Base-by-base conservation (phyloP, 2,888 invertebrate species). In the Lithophane ornitopus region DNA sequence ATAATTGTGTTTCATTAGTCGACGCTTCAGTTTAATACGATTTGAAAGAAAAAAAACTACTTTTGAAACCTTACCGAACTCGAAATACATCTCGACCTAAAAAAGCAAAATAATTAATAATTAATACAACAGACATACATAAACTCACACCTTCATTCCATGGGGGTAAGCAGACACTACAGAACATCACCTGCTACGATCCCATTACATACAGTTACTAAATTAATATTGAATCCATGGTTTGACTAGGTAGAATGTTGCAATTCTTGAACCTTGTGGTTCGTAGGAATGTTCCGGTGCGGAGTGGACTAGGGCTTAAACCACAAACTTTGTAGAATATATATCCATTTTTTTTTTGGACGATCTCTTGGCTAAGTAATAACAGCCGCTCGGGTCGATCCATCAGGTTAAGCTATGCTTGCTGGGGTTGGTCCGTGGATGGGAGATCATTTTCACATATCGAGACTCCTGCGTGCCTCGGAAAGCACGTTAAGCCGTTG, bases 261-360 rank as follows among this genome's bases (percentile, higher is more conserved):
- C 39, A 72, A 44, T 54, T 69, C 28, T 54, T 41, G 59, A 61
- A 61, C 70, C 39, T 62, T 16, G 14, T 9, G 11, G 34, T n/a
- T 39, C 0, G 11, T 11, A 46, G 8, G 16, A 44, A 19, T 44
- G 2, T 44, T 54, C 1, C 34, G 59, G 22, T 39, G 59, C 9
- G 28, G 54, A n/a, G n/a, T n/a, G n/a, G n/a, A n/a, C n/a, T n/a
- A n/a, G n/a, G n/a, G n/a, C n/a, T n/a, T n/a, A n/a, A n/a, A n/a
- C n/a, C n/a, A n/a, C n/a, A n/a, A n/a, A n/a, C n/a, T n/a, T n/a
- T n/a, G n/a, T n/a, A n/a, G n/a, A n/a, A n/a, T n/a, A n/a, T n/a
- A n/a, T n/a, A n/a, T n/a, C n/a, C n/a, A n/a, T n/a, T n/a, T n/a
- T n/a, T n/a, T n/a, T n/a, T n/a, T n/a, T n/a, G n/a, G n/a, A n/a